Percentiles rank a stretch among this genome's conserved stretches.
These are phyloP conservation scores for Triplophysa tibetana DNA, from an alignment of 2,113 vertebrate genomes.

Conservation along the genomic window DNA sequence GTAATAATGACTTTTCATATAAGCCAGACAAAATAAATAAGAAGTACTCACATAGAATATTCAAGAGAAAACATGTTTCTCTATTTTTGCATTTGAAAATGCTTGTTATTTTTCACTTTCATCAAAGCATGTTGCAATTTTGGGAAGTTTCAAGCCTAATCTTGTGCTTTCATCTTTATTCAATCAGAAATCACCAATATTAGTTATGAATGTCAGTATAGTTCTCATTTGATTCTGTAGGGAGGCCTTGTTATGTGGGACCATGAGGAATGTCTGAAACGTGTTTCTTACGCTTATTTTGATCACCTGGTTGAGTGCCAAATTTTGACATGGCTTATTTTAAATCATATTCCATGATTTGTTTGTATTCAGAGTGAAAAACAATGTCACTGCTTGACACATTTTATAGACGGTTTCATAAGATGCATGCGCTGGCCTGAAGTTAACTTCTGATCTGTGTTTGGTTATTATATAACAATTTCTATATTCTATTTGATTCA, in stretches of 20 bases:
- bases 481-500: too few relatives aligned
- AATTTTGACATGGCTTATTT: not conserved
- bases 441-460: too few relatives aligned
- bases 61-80: not conserved
- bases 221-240: not conserved
- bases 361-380: too few relatives aligned
- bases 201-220: conserved; percentile 8
- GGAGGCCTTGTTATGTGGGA: not conserved
- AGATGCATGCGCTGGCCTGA: too few relatives aligned
- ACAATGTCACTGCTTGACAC: too few relatives aligned
- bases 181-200: conserved; percentile 9
- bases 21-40: not conserved
- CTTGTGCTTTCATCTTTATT: conserved; percentile 19
- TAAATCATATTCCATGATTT: not conserved
- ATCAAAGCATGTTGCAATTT: conserved; percentile 24
- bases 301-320: not conserved
- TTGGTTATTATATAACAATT: too few relatives aligned
- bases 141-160: not conserved
- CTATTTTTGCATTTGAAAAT: conserved; percentile 3
- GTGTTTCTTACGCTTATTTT: not conserved
- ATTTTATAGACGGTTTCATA: too few relatives aligned
- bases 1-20: not conserved
- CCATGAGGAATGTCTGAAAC: not conserved
- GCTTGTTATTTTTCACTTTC: not conserved
- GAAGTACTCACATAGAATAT: not conserved